These are phyloP conservation scores for Holacanthus passer DNA, from an alignment of 2,113 vertebrate species.

Conservation along the genomic window DNA sequence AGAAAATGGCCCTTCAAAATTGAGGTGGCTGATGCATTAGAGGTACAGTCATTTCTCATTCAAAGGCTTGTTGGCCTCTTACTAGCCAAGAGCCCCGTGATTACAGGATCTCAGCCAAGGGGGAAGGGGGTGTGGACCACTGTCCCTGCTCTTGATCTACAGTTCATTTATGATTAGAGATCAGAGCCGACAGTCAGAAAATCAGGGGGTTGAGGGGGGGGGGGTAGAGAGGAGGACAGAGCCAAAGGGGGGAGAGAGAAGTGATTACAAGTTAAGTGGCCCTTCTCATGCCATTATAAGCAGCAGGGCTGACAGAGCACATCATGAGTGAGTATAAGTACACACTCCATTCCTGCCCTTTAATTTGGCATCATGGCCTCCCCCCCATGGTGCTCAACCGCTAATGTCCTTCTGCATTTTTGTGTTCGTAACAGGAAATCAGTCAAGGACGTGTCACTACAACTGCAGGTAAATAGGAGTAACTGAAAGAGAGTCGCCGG, in stretches of 20 bases:
- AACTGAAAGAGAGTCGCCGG: not conserved
- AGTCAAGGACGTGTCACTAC: slow-evolving; percentile 46
- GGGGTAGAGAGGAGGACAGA: slow-evolving; percentile 45
- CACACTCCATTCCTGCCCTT: slow-evolving; percentile 78
- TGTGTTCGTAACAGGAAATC: slow-evolving; percentile 63
- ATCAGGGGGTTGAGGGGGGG: slow-evolving; percentile 39
- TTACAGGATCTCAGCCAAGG: slow-evolving; percentile 72
- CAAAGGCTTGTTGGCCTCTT: slow-evolving; percentile 74
- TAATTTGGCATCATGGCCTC: slow-evolving; percentile 76
- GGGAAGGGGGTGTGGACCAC: slow-evolving; percentile 72
- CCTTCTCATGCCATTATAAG: slow-evolving; percentile 81
- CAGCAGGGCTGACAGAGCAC: slow-evolving; percentile 77
- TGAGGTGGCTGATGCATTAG: slow-evolving; percentile 75
- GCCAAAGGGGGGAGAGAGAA: slow-evolving; percentile 69
- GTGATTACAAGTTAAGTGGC: slow-evolving; percentile 85
- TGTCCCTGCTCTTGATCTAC: slow-evolving; percentile 76
- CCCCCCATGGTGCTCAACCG: slow-evolving; percentile 62
- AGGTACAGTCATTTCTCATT: slow-evolving; percentile 71
- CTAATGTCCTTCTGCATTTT: slow-evolving; percentile 75
- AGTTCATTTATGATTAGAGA: slow-evolving; percentile 83
- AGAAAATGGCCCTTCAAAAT: slow-evolving; percentile 76
- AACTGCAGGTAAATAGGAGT: slow-evolving; percentile 39
- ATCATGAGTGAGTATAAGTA: slow-evolving; percentile 76
- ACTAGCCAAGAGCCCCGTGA: slow-evolving; percentile 71
- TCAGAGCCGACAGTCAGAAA: slow-evolving; percentile 76